A percentile compares a stretch with the other conserved stretches of the same genome.
Conservation (phyloP, 2,113 vertebrate species). For the Xenotilapia longispinis region DNA sequence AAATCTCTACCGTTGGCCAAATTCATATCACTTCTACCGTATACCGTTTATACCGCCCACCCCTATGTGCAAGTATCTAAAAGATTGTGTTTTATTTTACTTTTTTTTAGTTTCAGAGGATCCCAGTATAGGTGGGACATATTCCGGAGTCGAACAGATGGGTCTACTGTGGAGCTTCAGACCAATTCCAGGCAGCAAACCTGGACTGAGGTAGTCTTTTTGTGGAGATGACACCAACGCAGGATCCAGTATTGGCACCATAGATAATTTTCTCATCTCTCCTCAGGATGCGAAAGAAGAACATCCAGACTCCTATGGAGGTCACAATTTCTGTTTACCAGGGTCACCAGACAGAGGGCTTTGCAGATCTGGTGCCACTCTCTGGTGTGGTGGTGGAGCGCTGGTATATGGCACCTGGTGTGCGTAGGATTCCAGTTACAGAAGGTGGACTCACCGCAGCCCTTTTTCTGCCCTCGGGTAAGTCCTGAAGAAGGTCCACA, state of each 20-base stretch:
- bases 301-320: conserved; percentile 48
- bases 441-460: conserved; percentile 43
- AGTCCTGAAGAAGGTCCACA: not conserved
- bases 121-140: conserved; percentile 65
- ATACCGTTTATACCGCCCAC: too few relatives aligned
- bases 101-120: conserved; percentile 49
- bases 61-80: too few relatives aligned
- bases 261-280: not conserved
- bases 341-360: conserved; percentile 47
- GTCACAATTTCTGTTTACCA: conserved; percentile 60
- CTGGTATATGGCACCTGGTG: conserved; percentile 66
- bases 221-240: not conserved
- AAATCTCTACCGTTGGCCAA: too few relatives aligned
- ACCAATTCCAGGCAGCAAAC: conserved; percentile 63
- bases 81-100: not conserved
- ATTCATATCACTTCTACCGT: too few relatives aligned
- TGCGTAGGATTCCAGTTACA: conserved; percentile 50
- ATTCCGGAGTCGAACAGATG: conserved; percentile 65
- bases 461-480: conserved; percentile 71
- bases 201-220: conserved; percentile 55
- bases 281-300: conserved; percentile 61
- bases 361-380: conserved; percentile 29
- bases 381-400: conserved; percentile 52
- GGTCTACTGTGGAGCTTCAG: conserved; percentile 73
- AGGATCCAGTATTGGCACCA: not conserved